Base-by-base conservation (phyloP, 2,888 invertebrate species). In the Clunio marinus region DNA sequence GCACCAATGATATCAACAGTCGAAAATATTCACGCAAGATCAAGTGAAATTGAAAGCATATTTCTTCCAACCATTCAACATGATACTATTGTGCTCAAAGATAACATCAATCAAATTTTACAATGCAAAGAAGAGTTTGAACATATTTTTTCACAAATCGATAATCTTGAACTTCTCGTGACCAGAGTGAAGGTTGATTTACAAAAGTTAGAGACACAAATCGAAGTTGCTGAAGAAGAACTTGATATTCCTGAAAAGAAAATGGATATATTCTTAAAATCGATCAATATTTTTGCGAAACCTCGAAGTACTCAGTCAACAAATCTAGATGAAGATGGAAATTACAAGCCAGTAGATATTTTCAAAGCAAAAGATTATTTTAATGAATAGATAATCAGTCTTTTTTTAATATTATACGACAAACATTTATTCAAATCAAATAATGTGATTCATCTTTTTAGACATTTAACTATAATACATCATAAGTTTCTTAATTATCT, bases 391-490 rank as follows among this genome's bases (percentile, higher is more conserved):
- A n/a, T n/a, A n/a, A n/a, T n/a, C n/a, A n/a, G n/a, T n/a, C n/a
- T n/a, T n/a, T 1, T 66, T 51, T 32, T 10, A 46, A 4, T 66
- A 55, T 22, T 51, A 17, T 66, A 66, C 28, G 46, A 46, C 51
- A 66, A 46, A 66, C 66, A 66, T 66, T 66, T 66, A 66, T 66
- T 66, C 27, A 55, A 66, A 55, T 66, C n/a, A 66, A 55, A 20
- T 10, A 32, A 13, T 22, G 24, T 57, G 24, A 3, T 20, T 22
- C 22, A 59, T 59, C 13, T 59, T 32, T 59, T 35, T 62, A 41
- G 35, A 62, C 62, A 62, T 59, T 25, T 25, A 41, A 41, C 13
- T 41, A 15, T n/a, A n/a, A n/a, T n/a, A n/a, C n/a, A n/a, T n/a
- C n/a, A n/a, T n/a, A n/a, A n/a, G n/a, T n/a, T n/a, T n/a, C n/a